Conservation (phyloP, 2,888 invertebrate species). For the Callimorpha dominula region DNA sequence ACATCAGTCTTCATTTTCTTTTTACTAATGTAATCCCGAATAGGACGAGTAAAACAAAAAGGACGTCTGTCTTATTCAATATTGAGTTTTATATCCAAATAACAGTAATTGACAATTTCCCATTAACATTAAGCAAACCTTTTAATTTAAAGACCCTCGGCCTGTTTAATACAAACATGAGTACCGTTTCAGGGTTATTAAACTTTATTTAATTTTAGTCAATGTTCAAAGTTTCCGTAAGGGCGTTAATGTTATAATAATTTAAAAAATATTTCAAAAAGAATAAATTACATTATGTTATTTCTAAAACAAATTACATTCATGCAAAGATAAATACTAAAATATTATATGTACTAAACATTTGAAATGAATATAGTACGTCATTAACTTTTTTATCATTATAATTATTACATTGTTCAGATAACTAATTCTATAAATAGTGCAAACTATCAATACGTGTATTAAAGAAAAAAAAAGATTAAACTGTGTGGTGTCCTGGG, state of each 20-base stretch:
- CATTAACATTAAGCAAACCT: conserved; percentile 45
- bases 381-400: too few species aligned
- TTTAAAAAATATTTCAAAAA: not conserved
- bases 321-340: too few species aligned
- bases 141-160: conserved; percentile 44
- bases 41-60: not conserved
- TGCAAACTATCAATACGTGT: too few species aligned
- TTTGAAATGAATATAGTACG: too few species aligned
- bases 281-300: too few species aligned
- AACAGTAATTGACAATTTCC: conserved; percentile 44
- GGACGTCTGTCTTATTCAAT: conserved; percentile 5
- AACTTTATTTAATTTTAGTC: conserved; percentile 43
- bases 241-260: not conserved
- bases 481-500: too few species aligned
- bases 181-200: conserved; percentile 28
- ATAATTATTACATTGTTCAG: too few species aligned
- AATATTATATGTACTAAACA: too few species aligned
- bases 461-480: too few species aligned
- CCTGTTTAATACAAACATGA: conserved; percentile 38
- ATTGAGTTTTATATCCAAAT: conserved; percentile 26
- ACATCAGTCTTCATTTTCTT: not conserved
- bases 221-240: not conserved
- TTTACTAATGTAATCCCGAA: not conserved
- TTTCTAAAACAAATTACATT: too few species aligned
- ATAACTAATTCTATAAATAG: too few species aligned